phyloP scores from a whole-genome alignment of 2,797 vertebrate species.

The Phrynocephalus vlangalii region DNA sequence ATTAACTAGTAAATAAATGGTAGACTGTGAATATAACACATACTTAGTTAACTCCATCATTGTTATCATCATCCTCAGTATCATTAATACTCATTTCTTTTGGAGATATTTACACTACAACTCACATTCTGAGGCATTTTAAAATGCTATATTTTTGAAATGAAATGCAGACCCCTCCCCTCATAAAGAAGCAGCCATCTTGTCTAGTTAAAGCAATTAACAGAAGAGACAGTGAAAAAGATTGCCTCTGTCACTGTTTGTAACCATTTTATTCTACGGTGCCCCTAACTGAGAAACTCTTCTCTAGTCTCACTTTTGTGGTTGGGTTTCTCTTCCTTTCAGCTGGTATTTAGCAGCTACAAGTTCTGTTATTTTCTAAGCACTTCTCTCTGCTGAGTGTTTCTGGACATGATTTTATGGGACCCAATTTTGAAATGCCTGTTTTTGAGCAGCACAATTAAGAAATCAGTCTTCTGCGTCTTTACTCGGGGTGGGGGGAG shows the following conservation, averaged over 20 bases:
- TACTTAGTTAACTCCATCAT: constrained; percentile 33
- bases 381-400: not conserved
- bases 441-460: not conserved
- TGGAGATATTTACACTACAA: not conserved
- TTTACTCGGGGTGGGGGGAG: not conserved
- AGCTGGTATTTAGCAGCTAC: constrained; percentile 38
- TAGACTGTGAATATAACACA: constrained; percentile 48
- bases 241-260: constrained; percentile 72
- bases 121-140: constrained; percentile 41
- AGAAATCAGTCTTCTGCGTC: not conserved
- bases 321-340: constrained; percentile 16
- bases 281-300: constrained; percentile 56
- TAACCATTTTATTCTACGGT: constrained; percentile 59
- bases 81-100: constrained; percentile 20
- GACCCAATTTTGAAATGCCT: not conserved
- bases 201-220: constrained; percentile 75
- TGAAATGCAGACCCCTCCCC: constrained; percentile 44
- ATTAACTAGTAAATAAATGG: constrained; percentile 66
- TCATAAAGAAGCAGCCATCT: constrained; percentile 48
- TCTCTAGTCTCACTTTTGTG: constrained; percentile 56
- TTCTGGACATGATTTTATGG: constrained; percentile 30
- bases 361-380: not conserved
- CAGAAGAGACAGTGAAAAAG: constrained; percentile 74
- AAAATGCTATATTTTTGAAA: constrained; percentile 53
- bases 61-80: constrained; percentile 27